Conservation (phyloP, 1,140 invertebrate species). For the Hylaeus anthracinus region DNA sequence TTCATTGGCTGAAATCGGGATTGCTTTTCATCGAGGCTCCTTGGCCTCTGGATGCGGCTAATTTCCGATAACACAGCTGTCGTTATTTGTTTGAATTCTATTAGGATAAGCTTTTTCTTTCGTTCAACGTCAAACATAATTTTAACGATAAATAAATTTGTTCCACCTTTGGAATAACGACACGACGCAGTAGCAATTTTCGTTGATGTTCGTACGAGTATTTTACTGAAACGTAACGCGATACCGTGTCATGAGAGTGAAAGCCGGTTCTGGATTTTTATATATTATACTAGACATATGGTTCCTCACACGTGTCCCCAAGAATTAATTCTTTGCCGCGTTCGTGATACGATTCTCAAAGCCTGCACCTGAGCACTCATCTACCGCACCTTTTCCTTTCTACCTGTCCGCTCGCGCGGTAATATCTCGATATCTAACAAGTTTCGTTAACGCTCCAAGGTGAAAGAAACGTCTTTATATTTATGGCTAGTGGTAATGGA, state of each 20-base stretch:
- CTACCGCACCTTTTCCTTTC: slow-evolving; percentile 50
- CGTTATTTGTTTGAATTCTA: too few relatives aligned
- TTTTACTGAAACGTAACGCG: background rate
- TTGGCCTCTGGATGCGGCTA: background rate
- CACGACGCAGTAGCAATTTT: background rate
- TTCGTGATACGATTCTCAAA: slow-evolving; percentile 44
- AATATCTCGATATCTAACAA: slow-evolving; percentile 65
- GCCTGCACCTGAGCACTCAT: slow-evolving; percentile 63
- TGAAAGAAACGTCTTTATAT: slow-evolving; percentile 8
- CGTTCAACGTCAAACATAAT: too few relatives aligned
- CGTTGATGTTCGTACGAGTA: background rate
- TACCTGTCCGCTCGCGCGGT: slow-evolving; percentile 58
- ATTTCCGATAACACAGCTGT: slow-evolving; percentile 20
- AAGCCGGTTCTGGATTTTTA: slow-evolving; percentile 53
- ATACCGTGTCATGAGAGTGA: slow-evolving; percentile 7
- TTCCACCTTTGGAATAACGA: background rate
- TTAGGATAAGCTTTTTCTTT: too few relatives aligned
- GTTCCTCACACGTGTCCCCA: slow-evolving; percentile 47
- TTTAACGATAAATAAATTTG: too few relatives aligned
- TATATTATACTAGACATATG: slow-evolving; percentile 34
- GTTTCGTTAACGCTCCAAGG: slow-evolving; percentile 21
- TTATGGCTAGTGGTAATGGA: background rate
- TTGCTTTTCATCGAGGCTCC: slow-evolving; percentile 22
- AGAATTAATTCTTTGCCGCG: slow-evolving; percentile 63
- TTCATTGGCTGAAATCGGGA: slow-evolving; percentile 65